Conservation (phyloP, 1,140 invertebrate genomes). For the Centruroides vittatus region DNA sequence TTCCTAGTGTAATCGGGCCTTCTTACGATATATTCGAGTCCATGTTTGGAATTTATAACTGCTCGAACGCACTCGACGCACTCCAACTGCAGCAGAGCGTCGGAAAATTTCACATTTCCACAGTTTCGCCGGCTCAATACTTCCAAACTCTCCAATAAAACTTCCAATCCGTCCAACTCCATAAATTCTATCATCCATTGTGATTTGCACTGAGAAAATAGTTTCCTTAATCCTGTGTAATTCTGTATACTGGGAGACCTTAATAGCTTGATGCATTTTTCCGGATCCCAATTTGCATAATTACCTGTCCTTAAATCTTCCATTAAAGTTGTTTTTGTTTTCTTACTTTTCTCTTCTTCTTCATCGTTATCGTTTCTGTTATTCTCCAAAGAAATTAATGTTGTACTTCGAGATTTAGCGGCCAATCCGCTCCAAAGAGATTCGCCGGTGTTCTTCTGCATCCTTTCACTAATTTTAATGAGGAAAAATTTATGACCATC, state of each 20-base stretch:
- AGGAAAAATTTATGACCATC: too few relatives aligned
- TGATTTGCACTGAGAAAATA: constrained; percentile 16
- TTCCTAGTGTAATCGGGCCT: constrained; percentile 82
- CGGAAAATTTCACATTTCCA: constrained; percentile 5
- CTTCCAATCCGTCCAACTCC: constrained; percentile 31
- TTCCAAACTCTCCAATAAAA: constrained; percentile 33
- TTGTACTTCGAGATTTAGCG: too few relatives aligned
- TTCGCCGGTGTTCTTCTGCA: too few relatives aligned
- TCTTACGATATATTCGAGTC: constrained; percentile 83
- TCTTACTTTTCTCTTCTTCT: too few relatives aligned
- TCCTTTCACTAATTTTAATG: too few relatives aligned
- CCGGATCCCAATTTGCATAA: constrained; percentile 25
- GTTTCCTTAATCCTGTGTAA: constrained; percentile 27
- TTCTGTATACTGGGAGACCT: constrained; percentile 29
- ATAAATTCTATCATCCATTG: constrained; percentile 38
- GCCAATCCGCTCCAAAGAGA: too few relatives aligned
- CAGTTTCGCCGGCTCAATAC: constrained; percentile 21
- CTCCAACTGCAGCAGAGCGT: constrained; percentile 9
- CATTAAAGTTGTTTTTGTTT: too few relatives aligned
- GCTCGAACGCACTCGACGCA: constrained; percentile 16
- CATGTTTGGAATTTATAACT: constrained; percentile 68
- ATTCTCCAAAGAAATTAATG: too few relatives aligned
- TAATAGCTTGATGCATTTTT: constrained; percentile 30
- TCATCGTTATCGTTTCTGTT: too few relatives aligned
- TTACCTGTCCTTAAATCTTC: too few relatives aligned